Conservation (phyloP, 2,888 invertebrate genomes). For the Pemphredon lugubris region DNA sequence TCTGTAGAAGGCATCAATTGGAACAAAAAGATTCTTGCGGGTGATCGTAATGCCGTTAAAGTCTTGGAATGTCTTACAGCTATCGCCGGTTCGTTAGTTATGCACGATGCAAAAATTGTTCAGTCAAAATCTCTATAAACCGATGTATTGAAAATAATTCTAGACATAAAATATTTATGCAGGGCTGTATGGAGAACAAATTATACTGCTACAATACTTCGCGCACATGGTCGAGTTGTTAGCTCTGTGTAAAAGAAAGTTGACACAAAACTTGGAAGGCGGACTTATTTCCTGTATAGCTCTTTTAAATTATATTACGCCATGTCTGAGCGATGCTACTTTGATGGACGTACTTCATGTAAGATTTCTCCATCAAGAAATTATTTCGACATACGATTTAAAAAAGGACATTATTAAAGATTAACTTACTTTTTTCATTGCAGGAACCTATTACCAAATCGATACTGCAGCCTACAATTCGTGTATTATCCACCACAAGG, state of each 20-base stretch:
- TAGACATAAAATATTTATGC: conserved; percentile 62
- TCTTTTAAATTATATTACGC: conserved; percentile 89
- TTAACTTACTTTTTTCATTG: conserved; percentile 59
- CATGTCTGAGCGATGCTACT: conserved; percentile 90
- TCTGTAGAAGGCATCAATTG: conserved; percentile 84
- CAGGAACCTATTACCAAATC: conserved; percentile 93
- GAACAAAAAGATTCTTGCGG: conserved; percentile 85
- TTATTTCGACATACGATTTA: too few species aligned
- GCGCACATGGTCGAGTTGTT: conserved; percentile 94
- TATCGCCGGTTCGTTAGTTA: conserved; percentile 86
- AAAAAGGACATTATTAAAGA: background rate
- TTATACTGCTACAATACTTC: conserved; percentile 93
- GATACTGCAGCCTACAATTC: conserved; percentile 91
- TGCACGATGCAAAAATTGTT: background rate
- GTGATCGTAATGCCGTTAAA: conserved; percentile 91
- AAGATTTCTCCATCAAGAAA: conserved; percentile 39
- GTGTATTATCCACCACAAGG: conserved; percentile 90
- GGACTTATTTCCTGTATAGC: conserved; percentile 93
- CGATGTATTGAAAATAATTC: background rate
- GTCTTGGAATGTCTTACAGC: conserved; percentile 95
- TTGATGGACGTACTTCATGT: conserved; percentile 94
- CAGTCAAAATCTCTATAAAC: too few species aligned
- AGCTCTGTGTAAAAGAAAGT: conserved; percentile 89
- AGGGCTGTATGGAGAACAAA: conserved; percentile 93
- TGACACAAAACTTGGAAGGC: conserved; percentile 93